A percentile compares a stretch with the other conserved stretches of the same genome.
phyloP scores from a whole-genome alignment of 2,113 vertebrate genomes.

The Tautogolabrus adspersus region DNA sequence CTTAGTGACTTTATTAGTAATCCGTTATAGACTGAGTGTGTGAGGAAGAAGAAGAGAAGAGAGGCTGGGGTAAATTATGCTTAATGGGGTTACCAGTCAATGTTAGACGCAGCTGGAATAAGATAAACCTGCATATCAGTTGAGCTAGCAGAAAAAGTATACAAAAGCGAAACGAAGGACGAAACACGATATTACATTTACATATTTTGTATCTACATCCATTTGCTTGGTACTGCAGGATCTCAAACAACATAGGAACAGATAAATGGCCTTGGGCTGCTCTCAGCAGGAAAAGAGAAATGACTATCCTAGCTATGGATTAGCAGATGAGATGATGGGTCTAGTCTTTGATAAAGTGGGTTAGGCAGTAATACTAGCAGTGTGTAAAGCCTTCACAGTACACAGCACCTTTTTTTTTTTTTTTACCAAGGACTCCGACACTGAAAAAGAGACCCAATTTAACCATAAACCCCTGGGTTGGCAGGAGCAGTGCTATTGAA shows the following conservation, averaged over 20 bases:
- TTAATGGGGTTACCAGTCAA: slow-evolving; percentile 43
- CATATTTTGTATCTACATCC: slow-evolving; percentile 10
- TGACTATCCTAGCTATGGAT: not conserved
- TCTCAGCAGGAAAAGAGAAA: not conserved
- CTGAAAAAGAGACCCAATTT: no score
- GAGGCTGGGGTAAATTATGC: slow-evolving; percentile 20
- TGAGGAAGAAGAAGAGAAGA: not conserved
- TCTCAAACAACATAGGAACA: not conserved
- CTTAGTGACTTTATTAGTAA: slow-evolving; percentile 63
- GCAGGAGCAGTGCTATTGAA: no score
- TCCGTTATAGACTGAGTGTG: slow-evolving; percentile 23
- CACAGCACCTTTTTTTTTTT: not conserved
- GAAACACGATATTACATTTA: slow-evolving; percentile 8
- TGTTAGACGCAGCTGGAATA: slow-evolving; percentile 30
- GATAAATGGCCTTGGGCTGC: not conserved
- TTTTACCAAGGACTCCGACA: no score
- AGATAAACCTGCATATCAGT: slow-evolving; percentile 25
- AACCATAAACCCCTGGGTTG: no score
- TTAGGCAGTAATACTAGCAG: not conserved
- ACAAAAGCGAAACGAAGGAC: not conserved
- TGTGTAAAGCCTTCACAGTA: not conserved
- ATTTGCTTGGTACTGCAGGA: slow-evolving; percentile 10
- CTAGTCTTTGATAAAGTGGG: not conserved
- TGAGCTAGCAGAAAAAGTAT: not conserved
- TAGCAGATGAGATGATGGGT: not conserved